Evolutionary conservation across 53 echinoderm and acorn worm species (phyloP), one percentile per base, ranked within the genome.

Genomic region (Hippasteria phrygiana): DNA sequence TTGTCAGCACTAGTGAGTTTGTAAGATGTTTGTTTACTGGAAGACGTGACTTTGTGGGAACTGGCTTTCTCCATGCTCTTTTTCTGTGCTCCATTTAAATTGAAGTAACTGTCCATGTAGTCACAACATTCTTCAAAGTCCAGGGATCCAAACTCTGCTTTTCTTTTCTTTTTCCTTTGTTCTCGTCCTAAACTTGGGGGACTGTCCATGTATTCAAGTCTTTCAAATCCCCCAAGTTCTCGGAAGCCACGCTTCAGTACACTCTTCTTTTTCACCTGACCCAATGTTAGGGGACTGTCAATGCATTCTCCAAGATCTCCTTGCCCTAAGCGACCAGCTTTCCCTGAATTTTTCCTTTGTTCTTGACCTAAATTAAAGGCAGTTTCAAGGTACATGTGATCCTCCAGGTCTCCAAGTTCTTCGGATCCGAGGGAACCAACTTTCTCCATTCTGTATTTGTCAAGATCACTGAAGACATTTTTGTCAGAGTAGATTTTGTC

Each of bases 21-120:
- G 43, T 20, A 16, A 32, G 29, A 33, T 66, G 64, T 82, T 20
- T 36, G 40, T 26, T 80, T 59, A 80, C 22, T 62, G 82, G 66
- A 82, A 82, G 82, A 82, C 65, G 45, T 41, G 40, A 33, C 59
- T 37, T 34, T 32, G 4, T 36, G 34, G 34, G 55, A 13, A 29
- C 35, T 39, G 37, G 38, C 13, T 78, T 34, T 20, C 54, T 59
- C 36, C 2, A 0, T 78, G 33, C 34, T 82, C 65, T 64, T 75
- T 13, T 18, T 67, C 34, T 14, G 69, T 35, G 10, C 36, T 67
- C 35, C 69, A 67, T 67, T 36, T 26, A 36, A 67, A 8, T 10
- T 67, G 17, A 36, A 22, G 37, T 3, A 14, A 9, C 16, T 67
- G 69, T 14, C n/a, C n/a, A n/a, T n/a, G n/a, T n/a, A n/a, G n/a